These are phyloP conservation scores for Pteropus rufus DNA, from an alignment of 2,797 vertebrate genomes.

Conservation along the genomic window DNA sequence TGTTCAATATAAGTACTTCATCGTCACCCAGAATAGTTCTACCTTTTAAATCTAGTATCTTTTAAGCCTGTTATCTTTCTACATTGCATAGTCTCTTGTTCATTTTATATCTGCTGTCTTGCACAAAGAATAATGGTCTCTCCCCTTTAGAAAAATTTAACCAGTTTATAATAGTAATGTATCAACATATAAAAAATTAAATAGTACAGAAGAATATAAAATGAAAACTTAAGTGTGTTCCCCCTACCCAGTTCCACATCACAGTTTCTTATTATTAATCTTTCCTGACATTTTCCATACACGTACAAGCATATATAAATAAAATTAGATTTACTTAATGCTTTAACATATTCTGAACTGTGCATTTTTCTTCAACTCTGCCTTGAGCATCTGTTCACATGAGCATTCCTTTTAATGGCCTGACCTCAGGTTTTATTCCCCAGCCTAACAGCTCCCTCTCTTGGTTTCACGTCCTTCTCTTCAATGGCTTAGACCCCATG, in stretches of 20 bases:
- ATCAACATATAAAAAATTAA: background rate
- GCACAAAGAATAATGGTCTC: background rate
- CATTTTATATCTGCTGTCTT: conserved; percentile 18
- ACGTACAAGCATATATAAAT: background rate
- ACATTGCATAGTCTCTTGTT: background rate
- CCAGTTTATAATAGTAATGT: background rate
- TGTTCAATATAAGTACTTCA: background rate
- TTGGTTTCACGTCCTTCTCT: background rate
- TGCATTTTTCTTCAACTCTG: background rate
- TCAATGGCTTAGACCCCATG: background rate
- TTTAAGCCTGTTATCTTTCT: background rate
- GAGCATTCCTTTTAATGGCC: background rate
- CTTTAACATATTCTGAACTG: background rate
- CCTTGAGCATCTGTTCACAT: background rate
- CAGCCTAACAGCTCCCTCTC: background rate
- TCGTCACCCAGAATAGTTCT: background rate
- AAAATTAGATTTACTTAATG: background rate
- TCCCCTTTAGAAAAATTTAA: conserved; percentile 39
- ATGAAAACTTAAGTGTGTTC: background rate
- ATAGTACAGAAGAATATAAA: background rate
- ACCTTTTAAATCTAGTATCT: background rate
- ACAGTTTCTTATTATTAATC: background rate
- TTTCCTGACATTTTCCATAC: background rate
- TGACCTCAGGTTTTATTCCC: background rate
- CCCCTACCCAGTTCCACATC: background rate